A percentile compares a stretch with the other conserved stretches of the same genome.
Evolutionary conservation across 2,888 invertebrate species (phyloP).

Genomic region (Drosophila villosipedis): DNA sequence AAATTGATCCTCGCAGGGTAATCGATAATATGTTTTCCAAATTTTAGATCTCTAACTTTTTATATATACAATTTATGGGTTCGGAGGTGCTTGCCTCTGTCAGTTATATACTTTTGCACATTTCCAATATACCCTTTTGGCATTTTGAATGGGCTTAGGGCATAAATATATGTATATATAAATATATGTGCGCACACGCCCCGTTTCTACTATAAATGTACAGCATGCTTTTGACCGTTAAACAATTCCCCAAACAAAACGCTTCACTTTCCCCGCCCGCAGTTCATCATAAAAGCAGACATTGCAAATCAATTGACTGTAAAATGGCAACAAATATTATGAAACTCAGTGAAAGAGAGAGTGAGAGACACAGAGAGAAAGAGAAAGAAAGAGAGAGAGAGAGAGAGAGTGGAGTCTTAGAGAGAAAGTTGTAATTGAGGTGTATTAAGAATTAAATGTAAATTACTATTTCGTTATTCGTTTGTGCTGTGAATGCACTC

Average conservation of each 20-base stretch:
- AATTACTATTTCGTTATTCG: not conserved
- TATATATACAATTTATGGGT: not conserved
- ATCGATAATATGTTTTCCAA: not conserved
- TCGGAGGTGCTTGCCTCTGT: not conserved
- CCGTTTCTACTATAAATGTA: conserved; percentile 43
- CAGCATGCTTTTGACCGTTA: conserved; percentile 29
- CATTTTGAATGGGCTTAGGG: not conserved
- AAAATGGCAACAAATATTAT: conserved; percentile 57
- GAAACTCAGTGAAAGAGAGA: not conserved
- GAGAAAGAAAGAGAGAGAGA: conserved; percentile 3
- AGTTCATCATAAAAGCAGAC: conserved; percentile 24
- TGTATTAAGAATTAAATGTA: not conserved
- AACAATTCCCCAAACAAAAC: conserved; percentile 29
- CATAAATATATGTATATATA: not conserved
- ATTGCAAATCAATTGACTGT: conserved; percentile 72
- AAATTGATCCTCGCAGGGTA: not conserved
- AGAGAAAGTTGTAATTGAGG: conserved; percentile 3
- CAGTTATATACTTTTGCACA: not conserved
- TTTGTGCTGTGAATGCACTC: not conserved
- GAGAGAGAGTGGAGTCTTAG: not conserved
- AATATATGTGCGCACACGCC: not conserved
- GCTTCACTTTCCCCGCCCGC: conserved; percentile 12
- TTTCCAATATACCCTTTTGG: not conserved
- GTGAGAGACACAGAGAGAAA: not conserved
- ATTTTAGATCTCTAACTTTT: not conserved